Evolutionary conservation across 2,113 vertebrate species (phyloP).

Genomic region (Uria lomvia): DNA sequence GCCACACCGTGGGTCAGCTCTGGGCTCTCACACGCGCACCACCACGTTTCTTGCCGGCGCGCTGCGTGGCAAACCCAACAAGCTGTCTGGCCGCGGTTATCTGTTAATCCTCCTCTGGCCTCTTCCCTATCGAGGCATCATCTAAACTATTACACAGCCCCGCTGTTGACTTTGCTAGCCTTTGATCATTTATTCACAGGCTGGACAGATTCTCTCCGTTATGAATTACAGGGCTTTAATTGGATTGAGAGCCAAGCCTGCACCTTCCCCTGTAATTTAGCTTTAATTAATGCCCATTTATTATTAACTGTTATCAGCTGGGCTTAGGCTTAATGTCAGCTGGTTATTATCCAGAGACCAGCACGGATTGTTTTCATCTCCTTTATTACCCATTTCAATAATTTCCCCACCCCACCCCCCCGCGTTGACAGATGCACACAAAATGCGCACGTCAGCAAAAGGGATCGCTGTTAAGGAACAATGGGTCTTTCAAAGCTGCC

Average conservation of each 20-base stretch:
- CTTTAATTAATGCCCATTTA: slow-evolving; percentile 57
- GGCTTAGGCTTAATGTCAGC: slow-evolving; percentile 9
- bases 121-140: neutral
- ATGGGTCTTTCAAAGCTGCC: neutral
- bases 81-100: neutral
- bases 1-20: neutral
- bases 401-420: neutral
- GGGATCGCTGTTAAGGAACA: neutral
- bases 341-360: slow-evolving; percentile 9
- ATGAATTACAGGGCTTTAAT: neutral
- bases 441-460: neutral
- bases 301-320: slow-evolving; percentile 44
- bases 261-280: slow-evolving; percentile 40
- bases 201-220: neutral
- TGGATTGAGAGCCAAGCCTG: neutral
- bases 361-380: slow-evolving; percentile 16
- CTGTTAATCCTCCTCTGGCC: neutral
- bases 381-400: slow-evolving; percentile 1
- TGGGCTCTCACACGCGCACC: neutral
- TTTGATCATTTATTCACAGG: slow-evolving; percentile 5
- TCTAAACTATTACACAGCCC: neutral
- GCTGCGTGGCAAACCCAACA: accelerated
- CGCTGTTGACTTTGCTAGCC: neutral
- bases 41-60: neutral
- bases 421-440: slow-evolving; percentile 3